A percentile compares a stretch with the other conserved stretches of the same genome.
These are phyloP conservation scores for Balearica regulorum DNA, from an alignment of 2,797 vertebrate species.

Conservation along the genomic window DNA sequence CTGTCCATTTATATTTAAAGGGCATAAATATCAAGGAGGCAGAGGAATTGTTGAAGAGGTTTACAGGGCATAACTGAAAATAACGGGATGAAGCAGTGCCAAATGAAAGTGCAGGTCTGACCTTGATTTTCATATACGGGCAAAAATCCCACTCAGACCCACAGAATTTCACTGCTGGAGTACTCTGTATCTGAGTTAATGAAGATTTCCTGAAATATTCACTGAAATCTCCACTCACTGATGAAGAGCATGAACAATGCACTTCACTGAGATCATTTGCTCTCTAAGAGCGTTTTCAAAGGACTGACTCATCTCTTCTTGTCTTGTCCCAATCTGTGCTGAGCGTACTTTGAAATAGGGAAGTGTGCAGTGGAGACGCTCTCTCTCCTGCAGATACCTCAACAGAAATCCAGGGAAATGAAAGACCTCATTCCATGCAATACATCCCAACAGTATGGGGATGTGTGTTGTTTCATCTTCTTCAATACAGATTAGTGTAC, in stretches of 20 bases:
- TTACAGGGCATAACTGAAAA: background rate
- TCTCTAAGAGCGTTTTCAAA: background rate
- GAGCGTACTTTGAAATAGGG: background rate
- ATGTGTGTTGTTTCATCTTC: background rate
- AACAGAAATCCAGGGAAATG: background rate
- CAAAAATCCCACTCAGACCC: background rate
- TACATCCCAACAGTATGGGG: background rate
- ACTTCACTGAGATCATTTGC: background rate
- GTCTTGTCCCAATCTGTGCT: background rate
- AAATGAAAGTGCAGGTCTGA: background rate
- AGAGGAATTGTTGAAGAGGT: background rate
- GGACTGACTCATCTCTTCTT: background rate
- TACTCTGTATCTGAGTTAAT: background rate
- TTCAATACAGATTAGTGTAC: background rate
- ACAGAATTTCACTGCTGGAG: background rate
- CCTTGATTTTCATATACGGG: background rate
- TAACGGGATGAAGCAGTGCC: background rate
- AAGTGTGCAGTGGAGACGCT: fast-evolving
- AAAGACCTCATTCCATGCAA: background rate
- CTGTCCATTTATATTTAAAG: background rate
- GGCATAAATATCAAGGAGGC: background rate
- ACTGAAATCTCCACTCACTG: background rate
- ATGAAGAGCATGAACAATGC: background rate
- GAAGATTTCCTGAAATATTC: background rate
- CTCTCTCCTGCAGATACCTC: background rate